Conservation (phyloP, 2,888 invertebrate genomes). For the Spilarctia lutea region DNA sequence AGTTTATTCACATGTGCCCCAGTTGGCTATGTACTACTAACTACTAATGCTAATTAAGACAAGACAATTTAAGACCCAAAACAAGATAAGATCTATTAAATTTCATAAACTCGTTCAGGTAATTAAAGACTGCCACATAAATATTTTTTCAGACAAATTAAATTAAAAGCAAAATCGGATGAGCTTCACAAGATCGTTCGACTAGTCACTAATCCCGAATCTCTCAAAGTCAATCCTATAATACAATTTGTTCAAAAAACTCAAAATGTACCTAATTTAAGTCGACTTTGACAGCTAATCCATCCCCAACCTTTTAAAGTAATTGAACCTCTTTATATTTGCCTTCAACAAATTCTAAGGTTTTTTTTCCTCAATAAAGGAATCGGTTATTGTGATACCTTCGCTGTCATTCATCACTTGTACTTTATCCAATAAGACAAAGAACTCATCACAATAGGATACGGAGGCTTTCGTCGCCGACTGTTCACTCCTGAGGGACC, state of each 20-base stretch:
- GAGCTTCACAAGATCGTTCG: constrained; percentile 17
- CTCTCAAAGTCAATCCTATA: constrained; percentile 28
- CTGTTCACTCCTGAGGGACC: constrained; percentile 54
- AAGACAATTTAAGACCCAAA: background rate
- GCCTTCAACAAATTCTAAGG: constrained; percentile 50
- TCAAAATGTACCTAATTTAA: constrained; percentile 40
- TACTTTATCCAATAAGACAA: constrained; percentile 59
- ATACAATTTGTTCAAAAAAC: constrained; percentile 46
- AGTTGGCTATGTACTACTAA: background rate
- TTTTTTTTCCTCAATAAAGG: constrained; percentile 55
- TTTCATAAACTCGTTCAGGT: background rate
- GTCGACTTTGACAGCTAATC: constrained; percentile 46
- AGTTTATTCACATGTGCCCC: background rate
- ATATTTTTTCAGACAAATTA: constrained; percentile 12
- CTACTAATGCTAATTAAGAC: background rate
- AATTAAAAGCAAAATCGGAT: constrained; percentile 20
- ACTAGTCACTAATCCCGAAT: constrained; percentile 30
- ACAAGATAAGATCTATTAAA: background rate
- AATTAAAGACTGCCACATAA: background rate
- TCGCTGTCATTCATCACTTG: constrained; percentile 53
- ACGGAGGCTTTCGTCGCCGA: constrained; percentile 49
- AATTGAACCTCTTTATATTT: constrained; percentile 55
- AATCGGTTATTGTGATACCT: constrained; percentile 49
- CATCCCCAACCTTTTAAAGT: constrained; percentile 52
- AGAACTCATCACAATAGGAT: constrained; percentile 56